Evolutionary conservation across 2,888 invertebrate genomes (phyloP).

Genomic region (Petrophora chlorosata): DNA sequence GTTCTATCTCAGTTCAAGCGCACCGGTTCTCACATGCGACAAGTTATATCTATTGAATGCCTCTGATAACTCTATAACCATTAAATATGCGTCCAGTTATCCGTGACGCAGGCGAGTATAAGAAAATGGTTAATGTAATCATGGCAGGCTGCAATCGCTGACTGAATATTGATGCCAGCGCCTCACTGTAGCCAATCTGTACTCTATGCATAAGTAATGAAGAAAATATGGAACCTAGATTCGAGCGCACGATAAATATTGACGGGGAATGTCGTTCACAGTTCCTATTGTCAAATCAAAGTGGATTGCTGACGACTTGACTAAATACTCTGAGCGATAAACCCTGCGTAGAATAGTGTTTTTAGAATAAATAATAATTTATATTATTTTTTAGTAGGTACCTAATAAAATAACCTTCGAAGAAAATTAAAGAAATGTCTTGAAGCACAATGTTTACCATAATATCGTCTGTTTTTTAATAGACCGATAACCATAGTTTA

Average conservation of each 20-base stretch:
- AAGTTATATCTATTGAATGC: not conserved
- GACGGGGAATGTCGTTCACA: constrained; percentile 52
- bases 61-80: constrained; percentile 1
- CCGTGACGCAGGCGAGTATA: constrained; percentile 23
- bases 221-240: constrained; percentile 73
- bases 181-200: constrained; percentile 74
- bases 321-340: constrained; percentile 3
- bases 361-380: too few species aligned
- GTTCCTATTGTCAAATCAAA: constrained; percentile 40
- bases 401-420: too few species aligned
- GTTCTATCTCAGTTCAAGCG: not conserved
- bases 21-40: not conserved
- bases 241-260: constrained; percentile 71
- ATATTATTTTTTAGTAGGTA: too few species aligned
- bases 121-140: constrained; percentile 52
- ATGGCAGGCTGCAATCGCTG: constrained; percentile 55
- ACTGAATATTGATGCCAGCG: constrained; percentile 76
- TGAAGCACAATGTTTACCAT: too few species aligned
- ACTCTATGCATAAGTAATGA: constrained; percentile 81
- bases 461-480: too few species aligned
- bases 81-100: constrained; percentile 20
- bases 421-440: too few species aligned
- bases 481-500: not conserved
- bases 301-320: constrained; percentile 25
- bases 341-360: too few species aligned